phyloP scores from a whole-genome alignment of 92 coral and sea anemone species.

The Zoanthus sociatus region DNA sequence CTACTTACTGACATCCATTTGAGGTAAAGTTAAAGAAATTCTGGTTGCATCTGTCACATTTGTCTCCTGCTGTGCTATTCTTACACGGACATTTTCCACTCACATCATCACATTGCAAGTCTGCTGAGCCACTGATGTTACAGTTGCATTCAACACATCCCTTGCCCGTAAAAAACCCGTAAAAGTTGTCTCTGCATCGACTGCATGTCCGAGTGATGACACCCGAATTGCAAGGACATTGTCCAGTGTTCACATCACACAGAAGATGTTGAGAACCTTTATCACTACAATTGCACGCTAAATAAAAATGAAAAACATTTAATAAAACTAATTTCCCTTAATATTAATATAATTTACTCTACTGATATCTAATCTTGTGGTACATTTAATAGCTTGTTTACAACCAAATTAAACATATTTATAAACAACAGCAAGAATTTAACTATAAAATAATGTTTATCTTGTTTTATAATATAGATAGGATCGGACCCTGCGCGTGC shows the following conservation, averaged over 20 bases:
- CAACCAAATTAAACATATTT: too few species aligned
- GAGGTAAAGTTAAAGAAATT: conserved; percentile 90
- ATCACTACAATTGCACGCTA: conserved; percentile 84
- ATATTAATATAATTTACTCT: background rate
- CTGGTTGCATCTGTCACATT: conserved; percentile 81
- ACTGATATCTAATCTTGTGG: background rate
- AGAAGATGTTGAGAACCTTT: conserved; percentile 82
- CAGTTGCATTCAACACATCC: conserved; percentile 93
- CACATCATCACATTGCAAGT: conserved; percentile 81
- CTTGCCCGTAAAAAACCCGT: conserved; percentile 83
- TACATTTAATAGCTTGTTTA: too few species aligned
- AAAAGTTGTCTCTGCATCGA: conserved; percentile 77
- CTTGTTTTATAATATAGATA: too few species aligned
- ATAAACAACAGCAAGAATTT: too few species aligned
- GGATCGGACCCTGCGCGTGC: too few species aligned
- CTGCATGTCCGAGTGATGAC: conserved; percentile 87
- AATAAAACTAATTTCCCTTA: background rate
- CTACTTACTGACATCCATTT: conserved; percentile 96
- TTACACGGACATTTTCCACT: conserved; percentile 90
- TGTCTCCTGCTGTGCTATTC: conserved; percentile 89
- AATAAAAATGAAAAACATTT: conserved; percentile 1
- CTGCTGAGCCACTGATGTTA: conserved; percentile 82
- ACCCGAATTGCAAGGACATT: conserved; percentile 86
- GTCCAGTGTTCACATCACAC: conserved; percentile 89
- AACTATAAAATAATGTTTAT: too few species aligned